Percentiles rank a stretch among this genome's conserved stretches.
phyloP scores from a whole-genome alignment of 2,888 invertebrate species.

The Timandra comae region DNA sequence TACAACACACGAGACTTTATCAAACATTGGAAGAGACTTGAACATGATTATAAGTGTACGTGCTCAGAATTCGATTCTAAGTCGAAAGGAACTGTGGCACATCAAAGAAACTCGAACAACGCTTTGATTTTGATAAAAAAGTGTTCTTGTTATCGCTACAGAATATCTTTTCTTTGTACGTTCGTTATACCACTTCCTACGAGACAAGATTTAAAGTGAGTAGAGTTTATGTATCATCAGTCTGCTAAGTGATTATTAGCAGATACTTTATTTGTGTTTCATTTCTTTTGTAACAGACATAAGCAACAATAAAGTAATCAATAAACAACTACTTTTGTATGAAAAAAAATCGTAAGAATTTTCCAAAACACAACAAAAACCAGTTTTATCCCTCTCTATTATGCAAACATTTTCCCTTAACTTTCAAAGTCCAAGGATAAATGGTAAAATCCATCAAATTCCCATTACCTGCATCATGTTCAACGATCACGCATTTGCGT shows the following conservation, averaged over 20 bases:
- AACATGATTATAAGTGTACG: slow-evolving; percentile 73
- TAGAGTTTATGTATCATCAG: slow-evolving; percentile 6
- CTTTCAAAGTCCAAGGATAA: not conserved
- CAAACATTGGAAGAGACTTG: slow-evolving; percentile 65
- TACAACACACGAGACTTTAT: slow-evolving; percentile 60
- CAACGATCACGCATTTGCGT: slow-evolving; percentile 53
- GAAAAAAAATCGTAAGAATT: too few relatives aligned
- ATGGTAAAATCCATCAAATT: slow-evolving; percentile 9
- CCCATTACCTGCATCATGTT: slow-evolving; percentile 20
- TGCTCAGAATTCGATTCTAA: slow-evolving; percentile 56
- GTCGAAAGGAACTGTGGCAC: slow-evolving; percentile 52
- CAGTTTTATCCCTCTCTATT: not conserved
- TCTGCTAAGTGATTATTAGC: not conserved
- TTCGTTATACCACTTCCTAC: slow-evolving; percentile 36
- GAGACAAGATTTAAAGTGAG: slow-evolving; percentile 19
- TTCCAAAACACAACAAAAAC: too few relatives aligned
- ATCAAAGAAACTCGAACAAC: slow-evolving; percentile 61
- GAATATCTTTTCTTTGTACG: slow-evolving; percentile 43
- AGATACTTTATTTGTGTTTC: too few relatives aligned
- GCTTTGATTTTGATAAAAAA: slow-evolving; percentile 67
- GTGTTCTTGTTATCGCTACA: slow-evolving; percentile 58
- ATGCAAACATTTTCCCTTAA: not conserved
- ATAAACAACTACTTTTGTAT: too few relatives aligned
- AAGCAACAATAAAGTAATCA: too few relatives aligned
- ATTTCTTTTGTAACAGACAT: too few relatives aligned